Evolutionary conservation across 2,113 vertebrate genomes (phyloP).

Genomic region (Hippocampus guttulatus): DNA sequence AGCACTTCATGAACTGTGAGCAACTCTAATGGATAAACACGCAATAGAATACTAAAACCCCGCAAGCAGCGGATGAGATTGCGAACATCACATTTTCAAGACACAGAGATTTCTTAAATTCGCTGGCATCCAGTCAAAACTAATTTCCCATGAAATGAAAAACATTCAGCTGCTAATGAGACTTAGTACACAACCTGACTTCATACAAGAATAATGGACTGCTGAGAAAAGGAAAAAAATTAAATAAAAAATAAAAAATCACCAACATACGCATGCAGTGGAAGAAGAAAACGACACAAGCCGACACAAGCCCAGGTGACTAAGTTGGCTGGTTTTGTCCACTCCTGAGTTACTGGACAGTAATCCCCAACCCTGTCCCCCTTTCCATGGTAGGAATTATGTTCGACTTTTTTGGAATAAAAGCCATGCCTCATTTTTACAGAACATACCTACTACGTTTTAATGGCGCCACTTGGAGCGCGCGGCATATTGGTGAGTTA

Average conservation of each 20-base stretch:
- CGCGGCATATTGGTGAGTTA: no score
- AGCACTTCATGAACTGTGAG: not conserved
- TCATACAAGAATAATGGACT: conserved; percentile 2
- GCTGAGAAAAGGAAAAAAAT: not conserved
- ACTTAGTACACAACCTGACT: conserved; percentile 2
- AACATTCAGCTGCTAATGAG: not conserved
- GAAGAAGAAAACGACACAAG: not conserved
- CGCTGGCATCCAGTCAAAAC: conserved; percentile 29
- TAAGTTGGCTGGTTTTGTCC: no score
- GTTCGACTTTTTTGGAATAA: no score
- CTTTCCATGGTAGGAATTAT: no score
- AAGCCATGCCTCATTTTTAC: no score
- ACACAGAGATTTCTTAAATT: not conserved
- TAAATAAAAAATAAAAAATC: not conserved
- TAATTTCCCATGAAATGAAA: conserved; percentile 22
- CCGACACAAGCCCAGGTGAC: no score
- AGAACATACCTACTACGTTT: no score
- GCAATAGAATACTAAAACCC: not conserved
- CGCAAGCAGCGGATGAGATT: not conserved
- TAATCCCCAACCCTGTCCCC: no score
- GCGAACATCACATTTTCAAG: not conserved
- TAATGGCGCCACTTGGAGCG: no score
- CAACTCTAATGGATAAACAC: not conserved
- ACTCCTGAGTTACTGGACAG: no score
- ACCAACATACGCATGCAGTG: not conserved